phyloP scores from a whole-genome alignment of 2,797 vertebrate genomes.

The Pterois miles region DNA sequence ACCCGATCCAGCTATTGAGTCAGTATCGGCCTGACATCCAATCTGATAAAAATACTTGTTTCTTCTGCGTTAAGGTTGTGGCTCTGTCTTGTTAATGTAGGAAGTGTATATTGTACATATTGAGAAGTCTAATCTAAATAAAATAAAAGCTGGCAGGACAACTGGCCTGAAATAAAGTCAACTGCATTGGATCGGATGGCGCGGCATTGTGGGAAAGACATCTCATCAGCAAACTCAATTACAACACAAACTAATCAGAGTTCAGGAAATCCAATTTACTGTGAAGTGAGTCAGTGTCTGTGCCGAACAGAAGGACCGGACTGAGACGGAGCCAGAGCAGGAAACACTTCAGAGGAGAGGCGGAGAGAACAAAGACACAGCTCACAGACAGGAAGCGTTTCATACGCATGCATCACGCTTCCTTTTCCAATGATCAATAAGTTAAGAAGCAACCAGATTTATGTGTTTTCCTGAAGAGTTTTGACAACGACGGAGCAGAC shows the following conservation, averaged over 20 bases:
- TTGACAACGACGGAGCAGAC: constrained; percentile 10
- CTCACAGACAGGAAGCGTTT: constrained; percentile 15
- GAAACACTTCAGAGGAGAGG: constrained; percentile 27
- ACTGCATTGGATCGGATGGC: neutral
- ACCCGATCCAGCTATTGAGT: too few relatives aligned
- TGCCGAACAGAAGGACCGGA: neutral
- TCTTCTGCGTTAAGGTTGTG: neutral
- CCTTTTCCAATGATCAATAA: constrained; percentile 31
- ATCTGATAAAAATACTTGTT: neutral
- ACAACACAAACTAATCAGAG: constrained; percentile 34
- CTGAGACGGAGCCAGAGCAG: neutral
- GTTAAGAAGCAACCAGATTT: neutral
- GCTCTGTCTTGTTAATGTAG: neutral
- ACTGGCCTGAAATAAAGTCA: neutral
- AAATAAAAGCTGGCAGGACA: neutral
- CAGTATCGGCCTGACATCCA: too few relatives aligned
- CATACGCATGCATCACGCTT: neutral
- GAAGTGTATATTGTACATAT: too few relatives aligned
- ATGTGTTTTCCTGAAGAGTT: constrained; percentile 2
- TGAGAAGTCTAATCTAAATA: neutral
- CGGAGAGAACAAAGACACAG: neutral
- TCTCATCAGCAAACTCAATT: constrained; percentile 38
- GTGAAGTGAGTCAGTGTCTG: constrained; percentile 28
- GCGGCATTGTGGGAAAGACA: neutral
- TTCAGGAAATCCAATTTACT: constrained; percentile 56